Base-by-base conservation (phyloP, 2,888 invertebrate species). In the Tricholauxania praeusta region DNA sequence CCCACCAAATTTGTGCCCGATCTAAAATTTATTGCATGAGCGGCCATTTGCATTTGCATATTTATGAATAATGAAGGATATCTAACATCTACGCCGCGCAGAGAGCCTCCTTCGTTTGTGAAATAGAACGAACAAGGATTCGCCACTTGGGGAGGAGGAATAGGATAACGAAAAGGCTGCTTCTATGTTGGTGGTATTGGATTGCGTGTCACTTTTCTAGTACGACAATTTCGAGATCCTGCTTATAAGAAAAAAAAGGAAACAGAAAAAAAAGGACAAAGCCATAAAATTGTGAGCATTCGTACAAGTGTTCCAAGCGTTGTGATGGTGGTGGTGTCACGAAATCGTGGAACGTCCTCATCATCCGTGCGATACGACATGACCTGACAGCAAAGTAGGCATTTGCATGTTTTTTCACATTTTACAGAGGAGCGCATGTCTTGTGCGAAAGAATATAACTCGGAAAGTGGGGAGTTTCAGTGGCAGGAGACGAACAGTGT, bases 31-130 rank as follows among this genome's bases (percentile, higher is more conserved):
- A 85, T 85, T 83, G 80, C 79, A 77, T 74, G 76, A 76, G 75
- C 75, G 77, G 80, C 77, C 78, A 79, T 78, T 82, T 80, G 60
- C 79, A 86, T 86, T 86, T 86, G 85, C 86, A 86, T 86, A 86
- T 86, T 86, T 86, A 86, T 86, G 86, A 86, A 85, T 70, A 70
- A 70, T 63, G 70, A 70, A 49, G 70, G 51, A 52, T 70, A 70
- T 70, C 70, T 62, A 47, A 22, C 62, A 70, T 70, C 70, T 70
- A 70, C 63, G 70, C 39, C 53, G 70, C 52, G 39, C 39, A 39
- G 39, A 39, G 39, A 39, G 39, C 39, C 39, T 10, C 39, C 52
- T 60, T 28, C 52, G 52, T 70, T 60, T 52, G 62, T 39, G 55
- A 22, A 51, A 48, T 32, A 39, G 67, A 17, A 39, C 17, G 55